Conservation (phyloP, 2,888 invertebrate genomes). For the Ecdyonurus torrentis region DNA sequence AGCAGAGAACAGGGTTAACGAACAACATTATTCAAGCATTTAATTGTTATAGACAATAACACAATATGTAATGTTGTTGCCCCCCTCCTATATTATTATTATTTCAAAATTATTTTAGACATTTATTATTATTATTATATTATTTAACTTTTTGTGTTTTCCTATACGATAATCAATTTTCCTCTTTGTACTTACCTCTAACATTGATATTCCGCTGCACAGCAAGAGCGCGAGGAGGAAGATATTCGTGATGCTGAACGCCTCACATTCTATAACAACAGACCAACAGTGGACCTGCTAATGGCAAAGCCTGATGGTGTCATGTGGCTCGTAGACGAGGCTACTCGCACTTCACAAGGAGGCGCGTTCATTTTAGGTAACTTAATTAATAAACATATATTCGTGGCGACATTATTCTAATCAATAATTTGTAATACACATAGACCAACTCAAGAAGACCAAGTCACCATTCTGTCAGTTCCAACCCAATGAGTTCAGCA, state of each 20-base stretch:
- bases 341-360: conserved; percentile 54
- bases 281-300: conserved; percentile 70
- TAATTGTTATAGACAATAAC: too few species aligned
- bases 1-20: too few species aligned
- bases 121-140: too few species aligned
- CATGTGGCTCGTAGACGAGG: conserved; percentile 73
- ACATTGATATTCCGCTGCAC: conserved; percentile 6
- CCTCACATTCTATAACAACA: conserved; percentile 74
- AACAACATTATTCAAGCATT: too few species aligned
- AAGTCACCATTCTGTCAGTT: not conserved
- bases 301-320: conserved; percentile 70
- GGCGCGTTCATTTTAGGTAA: conserved; percentile 56
- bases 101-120: too few species aligned
- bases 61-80: too few species aligned
- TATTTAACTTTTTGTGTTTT: too few species aligned
- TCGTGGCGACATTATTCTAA: not conserved
- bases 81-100: too few species aligned
- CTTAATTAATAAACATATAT: conserved; percentile 11
- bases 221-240: conserved; percentile 48
- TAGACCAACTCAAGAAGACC: not conserved
- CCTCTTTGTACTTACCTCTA: too few species aligned
- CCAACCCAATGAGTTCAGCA: conserved; percentile 44
- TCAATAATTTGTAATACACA: not conserved
- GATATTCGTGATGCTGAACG: conserved; percentile 57
- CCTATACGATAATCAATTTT: too few species aligned